These are phyloP conservation scores for Isaurus tuberculatus DNA, from an alignment of 92 coral and sea anemone genomes.

Conservation along the genomic window DNA sequence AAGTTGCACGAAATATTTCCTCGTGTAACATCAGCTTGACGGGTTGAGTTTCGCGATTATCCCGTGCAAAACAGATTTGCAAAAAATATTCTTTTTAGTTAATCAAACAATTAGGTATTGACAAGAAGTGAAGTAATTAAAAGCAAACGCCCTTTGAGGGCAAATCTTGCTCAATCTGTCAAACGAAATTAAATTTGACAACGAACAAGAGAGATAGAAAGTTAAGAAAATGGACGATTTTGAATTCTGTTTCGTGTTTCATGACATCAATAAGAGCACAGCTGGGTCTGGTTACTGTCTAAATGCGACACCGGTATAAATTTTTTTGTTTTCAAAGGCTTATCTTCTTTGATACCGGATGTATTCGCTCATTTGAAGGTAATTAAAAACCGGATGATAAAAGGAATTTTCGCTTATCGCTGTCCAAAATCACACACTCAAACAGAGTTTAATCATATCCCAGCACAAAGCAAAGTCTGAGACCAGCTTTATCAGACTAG, in stretches of 20 bases:
- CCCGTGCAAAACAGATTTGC: not conserved
- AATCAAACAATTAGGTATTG: not conserved
- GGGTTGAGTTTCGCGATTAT: no score
- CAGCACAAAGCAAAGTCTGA: not conserved
- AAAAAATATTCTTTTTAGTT: not conserved
- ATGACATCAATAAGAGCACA: not conserved
- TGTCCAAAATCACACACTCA: slow-evolving; percentile 26
- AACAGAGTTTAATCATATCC: slow-evolving; percentile 13
- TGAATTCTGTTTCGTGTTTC: not conserved
- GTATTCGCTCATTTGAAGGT: slow-evolving; percentile 37
- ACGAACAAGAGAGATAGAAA: not conserved
- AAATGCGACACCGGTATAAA: not conserved
- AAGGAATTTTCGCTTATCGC: slow-evolving; percentile 17
- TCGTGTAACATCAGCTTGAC: no score
- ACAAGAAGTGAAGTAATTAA: not conserved
- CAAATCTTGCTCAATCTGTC: not conserved
- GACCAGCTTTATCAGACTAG: not conserved
- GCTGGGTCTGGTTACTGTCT: slow-evolving; percentile 11
- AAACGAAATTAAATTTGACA: not conserved
- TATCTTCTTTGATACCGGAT: slow-evolving; percentile 47
- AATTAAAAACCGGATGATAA: slow-evolving; percentile 35
- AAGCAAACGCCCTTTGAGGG: not conserved
- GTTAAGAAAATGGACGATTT: not conserved
- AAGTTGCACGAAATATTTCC: no score
- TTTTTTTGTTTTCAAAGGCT: slow-evolving; percentile 9